Base-by-base conservation (phyloP, 2,888 invertebrate genomes). In the Ophraella communa region DNA sequence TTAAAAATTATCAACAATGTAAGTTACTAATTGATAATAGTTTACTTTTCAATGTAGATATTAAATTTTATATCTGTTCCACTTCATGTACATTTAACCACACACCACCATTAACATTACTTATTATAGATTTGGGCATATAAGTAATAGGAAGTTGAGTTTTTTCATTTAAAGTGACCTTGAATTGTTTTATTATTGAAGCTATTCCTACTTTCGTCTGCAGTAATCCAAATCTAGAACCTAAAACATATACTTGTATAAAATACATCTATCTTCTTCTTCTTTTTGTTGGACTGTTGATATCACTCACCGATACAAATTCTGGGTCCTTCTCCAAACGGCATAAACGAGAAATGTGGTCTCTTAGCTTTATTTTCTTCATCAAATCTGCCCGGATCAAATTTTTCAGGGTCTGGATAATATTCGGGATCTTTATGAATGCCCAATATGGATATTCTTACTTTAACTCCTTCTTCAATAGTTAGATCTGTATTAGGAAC, bases 321-420 rank as follows among this genome's bases (percentile, higher is more conserved):
- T 58, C 79, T 74, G 1, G 81, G 81, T 4, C 81, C 81, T 62
- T 78, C 78, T 7, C 81, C 81, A 66, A 81, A 81, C 0, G 81
- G 79, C 61, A 80, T 57, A 56, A 71, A 79, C 10, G 69, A 60
- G 27, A 66, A 73, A 5, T 61, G 67, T 24, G 59, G 68, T 35
- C 67, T 64, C n/a, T 62, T 71, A 4, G 35, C 44, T 53, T 69
- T 73, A 52, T 74, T 71, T 53, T 74, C 72, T 42, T 69, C 69
- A 42, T 27, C 69, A 60, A 77, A 77, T 35, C 74, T 53, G 44
- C 76, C 75, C 4, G 77, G 76, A 64, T 76, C 70, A 45, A 75
- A 77, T 21, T 58, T 63, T 4, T 72, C 70, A 2, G 76, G 76
- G 62, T 76, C 64, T n/a, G 73, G 72, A 64, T 69, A 77, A 59